Conservation (phyloP, 53 echinoderm and acorn worm genomes). For the Luidia sarsii region DNA sequence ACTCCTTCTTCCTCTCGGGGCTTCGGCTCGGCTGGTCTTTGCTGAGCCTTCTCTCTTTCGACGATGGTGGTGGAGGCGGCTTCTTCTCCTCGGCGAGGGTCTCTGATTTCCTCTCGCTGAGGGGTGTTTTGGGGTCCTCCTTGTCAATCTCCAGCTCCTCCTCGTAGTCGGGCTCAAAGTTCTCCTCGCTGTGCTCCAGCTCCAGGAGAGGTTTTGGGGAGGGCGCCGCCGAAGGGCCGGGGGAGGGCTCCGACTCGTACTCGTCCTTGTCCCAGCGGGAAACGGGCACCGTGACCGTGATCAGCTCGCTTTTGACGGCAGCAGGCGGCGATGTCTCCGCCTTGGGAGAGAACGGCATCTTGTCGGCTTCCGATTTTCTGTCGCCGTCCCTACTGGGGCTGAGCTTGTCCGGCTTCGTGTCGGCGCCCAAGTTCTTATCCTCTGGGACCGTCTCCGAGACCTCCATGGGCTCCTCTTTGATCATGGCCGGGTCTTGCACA, state of each 20-base stretch:
- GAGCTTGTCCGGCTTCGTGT: background rate
- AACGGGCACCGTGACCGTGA: slow-evolving; percentile 72
- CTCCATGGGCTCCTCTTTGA: slow-evolving; percentile 42
- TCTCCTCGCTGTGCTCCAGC: slow-evolving; percentile 69
- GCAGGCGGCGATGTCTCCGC: slow-evolving; percentile 6
- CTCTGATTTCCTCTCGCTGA: slow-evolving; percentile 36
- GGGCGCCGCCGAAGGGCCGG: slow-evolving; percentile 25
- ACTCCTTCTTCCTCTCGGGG: slow-evolving; percentile 7
- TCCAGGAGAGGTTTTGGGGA: slow-evolving; percentile 24
- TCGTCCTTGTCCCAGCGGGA: slow-evolving; percentile 88
- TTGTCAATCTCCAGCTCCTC: slow-evolving; percentile 74
- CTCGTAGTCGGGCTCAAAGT: slow-evolving; percentile 95
- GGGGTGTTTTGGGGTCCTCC: slow-evolving; percentile 45
- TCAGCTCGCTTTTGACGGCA: slow-evolving; percentile 27
- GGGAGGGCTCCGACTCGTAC: slow-evolving; percentile 41
- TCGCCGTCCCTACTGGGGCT: slow-evolving; percentile 3
- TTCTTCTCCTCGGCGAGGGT: slow-evolving; percentile 24
- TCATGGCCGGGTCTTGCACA: slow-evolving; percentile 1
- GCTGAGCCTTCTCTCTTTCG: slow-evolving; percentile 40
- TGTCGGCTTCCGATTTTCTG: background rate
- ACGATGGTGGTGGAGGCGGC: background rate
- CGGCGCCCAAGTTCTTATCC: background rate
- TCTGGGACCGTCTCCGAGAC: background rate
- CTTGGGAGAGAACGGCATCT: background rate
- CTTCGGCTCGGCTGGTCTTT: slow-evolving; percentile 39